A percentile compares a stretch with the other conserved stretches of the same genome.
Conservation (phyloP, 2,888 invertebrate genomes). For the Coelopa pilipes region DNA sequence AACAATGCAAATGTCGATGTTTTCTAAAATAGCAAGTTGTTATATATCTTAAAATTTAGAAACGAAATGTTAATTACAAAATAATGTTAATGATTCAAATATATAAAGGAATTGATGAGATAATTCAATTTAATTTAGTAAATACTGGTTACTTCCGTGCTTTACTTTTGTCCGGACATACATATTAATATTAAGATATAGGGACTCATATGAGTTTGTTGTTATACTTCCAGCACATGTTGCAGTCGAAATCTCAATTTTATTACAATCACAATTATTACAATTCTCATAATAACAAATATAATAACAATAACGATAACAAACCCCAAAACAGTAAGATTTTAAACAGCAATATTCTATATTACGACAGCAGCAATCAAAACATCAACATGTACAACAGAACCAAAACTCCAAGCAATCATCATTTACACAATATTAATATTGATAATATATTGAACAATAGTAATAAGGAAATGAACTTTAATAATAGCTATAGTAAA, state of each 20-base stretch:
- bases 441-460: neutral
- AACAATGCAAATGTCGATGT: too few relatives aligned
- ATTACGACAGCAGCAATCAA: neutral
- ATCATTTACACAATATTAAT: neutral
- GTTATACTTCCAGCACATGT: constrained; percentile 37
- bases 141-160: too few relatives aligned
- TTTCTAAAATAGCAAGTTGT: too few relatives aligned
- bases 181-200: neutral
- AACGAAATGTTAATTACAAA: too few relatives aligned
- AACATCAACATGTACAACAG: neutral
- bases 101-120: too few relatives aligned
- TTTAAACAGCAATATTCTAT: too few relatives aligned
- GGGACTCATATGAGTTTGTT: neutral
- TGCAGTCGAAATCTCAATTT: constrained; percentile 42
- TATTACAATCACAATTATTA: constrained; percentile 45
- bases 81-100: too few relatives aligned
- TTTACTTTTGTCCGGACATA: neutral
- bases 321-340: too few relatives aligned
- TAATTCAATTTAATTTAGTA: too few relatives aligned
- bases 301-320: too few relatives aligned
- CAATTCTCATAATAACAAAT: neutral
- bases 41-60: too few relatives aligned
- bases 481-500: neutral
- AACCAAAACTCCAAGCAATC: neutral
- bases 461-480: neutral